Conservation (phyloP, 2,113 vertebrate species). For the Plotosus lineatus region DNA sequence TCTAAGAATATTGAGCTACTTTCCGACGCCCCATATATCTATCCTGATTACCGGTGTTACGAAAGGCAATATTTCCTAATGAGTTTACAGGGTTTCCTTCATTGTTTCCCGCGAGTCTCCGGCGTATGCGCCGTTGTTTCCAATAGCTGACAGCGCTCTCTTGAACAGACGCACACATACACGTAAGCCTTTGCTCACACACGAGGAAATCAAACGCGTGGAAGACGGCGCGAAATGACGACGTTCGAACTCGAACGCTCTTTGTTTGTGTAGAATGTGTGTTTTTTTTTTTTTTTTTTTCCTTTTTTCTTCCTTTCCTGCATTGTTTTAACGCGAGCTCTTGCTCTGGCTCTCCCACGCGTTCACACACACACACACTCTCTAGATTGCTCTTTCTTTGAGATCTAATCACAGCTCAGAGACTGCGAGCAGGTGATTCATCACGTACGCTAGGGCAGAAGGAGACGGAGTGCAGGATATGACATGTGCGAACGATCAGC, state of each 20-base stretch:
- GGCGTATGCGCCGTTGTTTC: background rate
- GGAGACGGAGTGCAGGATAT: slow-evolving; percentile 33
- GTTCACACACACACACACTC: slow-evolving; percentile 9
- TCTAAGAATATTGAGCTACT: background rate
- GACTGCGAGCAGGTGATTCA: slow-evolving; percentile 43
- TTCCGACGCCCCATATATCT: background rate
- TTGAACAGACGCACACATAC: background rate
- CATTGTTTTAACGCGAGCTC: slow-evolving; percentile 17
- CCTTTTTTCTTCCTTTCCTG: slow-evolving; percentile 7
- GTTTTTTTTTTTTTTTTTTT: background rate
- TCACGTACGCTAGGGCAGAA: slow-evolving; percentile 33
- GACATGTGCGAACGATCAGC: slow-evolving; percentile 32
- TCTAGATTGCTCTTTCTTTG: slow-evolving; percentile 34
- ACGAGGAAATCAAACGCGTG: background rate
- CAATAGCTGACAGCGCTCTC: background rate
- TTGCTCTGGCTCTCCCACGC: background rate
- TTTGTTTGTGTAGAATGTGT: background rate
- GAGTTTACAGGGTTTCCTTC: slow-evolving; percentile 14
- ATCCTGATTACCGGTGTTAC: slow-evolving; percentile 27
- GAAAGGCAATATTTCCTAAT: slow-evolving; percentile 27
- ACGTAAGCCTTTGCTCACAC: background rate
- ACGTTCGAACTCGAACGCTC: background rate
- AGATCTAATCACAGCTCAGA: slow-evolving; percentile 45
- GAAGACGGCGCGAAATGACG: slow-evolving; percentile 8
- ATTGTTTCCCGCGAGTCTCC: background rate